Conservation (phyloP, 2,113 vertebrate genomes). For the Rhinoderma darwinii region DNA sequence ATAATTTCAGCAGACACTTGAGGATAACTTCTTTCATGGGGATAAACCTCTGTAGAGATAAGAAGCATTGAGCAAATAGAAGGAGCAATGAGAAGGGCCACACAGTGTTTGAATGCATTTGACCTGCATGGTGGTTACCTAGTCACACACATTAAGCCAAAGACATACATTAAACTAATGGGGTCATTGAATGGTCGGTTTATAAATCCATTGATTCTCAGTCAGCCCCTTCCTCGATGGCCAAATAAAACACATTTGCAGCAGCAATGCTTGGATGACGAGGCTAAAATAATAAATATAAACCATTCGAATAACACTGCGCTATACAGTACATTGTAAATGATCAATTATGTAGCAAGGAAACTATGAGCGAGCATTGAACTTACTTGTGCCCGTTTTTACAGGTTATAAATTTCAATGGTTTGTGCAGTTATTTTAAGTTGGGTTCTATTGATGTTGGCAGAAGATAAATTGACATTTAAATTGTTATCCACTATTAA, state of each 20-base stretch:
- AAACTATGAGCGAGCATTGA: not conserved
- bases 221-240: not conserved
- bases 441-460: slow-evolving; percentile 2
- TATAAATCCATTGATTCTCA: slow-evolving; percentile 28
- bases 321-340: slow-evolving; percentile 13
- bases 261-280: slow-evolving; percentile 35
- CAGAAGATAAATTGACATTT: not conserved
- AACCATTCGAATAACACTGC: slow-evolving; percentile 22
- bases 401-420: slow-evolving; percentile 14
- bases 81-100: not conserved
- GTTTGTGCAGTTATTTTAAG: not conserved
- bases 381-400: not conserved
- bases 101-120: not conserved
- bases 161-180: slow-evolving; percentile 40
- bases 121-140: not conserved
- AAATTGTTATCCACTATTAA: not conserved
- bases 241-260: slow-evolving; percentile 45
- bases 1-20: not conserved
- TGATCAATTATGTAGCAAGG: slow-evolving; percentile 22
- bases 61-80: not conserved
- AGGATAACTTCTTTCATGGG: not conserved
- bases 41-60: not conserved
- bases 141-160: not conserved
- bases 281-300: slow-evolving; percentile 37
- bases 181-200: slow-evolving; percentile 3